Evolutionary conservation across 2,888 invertebrate genomes (phyloP), one percentile per base, ranked within the genome.

Genomic region (Leptogaster cylindrica): DNA sequence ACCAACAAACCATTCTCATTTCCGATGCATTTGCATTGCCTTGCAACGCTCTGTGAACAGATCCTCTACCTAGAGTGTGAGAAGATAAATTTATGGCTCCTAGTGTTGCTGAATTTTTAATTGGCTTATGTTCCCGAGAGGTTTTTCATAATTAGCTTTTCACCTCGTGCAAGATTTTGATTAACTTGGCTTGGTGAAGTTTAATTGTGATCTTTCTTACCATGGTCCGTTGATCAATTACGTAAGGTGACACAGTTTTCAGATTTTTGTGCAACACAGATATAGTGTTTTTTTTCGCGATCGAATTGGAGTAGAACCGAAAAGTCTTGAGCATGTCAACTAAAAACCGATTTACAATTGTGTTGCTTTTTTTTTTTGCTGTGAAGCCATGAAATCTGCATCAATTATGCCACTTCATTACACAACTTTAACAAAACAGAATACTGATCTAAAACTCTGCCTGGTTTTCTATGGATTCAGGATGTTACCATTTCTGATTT

Each of bases 191-290:
- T 28, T 41, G 61, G 28, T 61, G 61, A 44, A 61, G 61, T 44
- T 61, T 61, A 61, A 61, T 61, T 61, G 61, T 61, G 61, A 61
- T 61, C 61, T 61, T 41, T 61, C 31, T 16, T 50, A 39, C 50
- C 36, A 50, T 51, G 65, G 50, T 65, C 50, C 28, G 65, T n/a
- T 65, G 65, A 65, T 65, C 65, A 65, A 25, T 65, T 65, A 65
- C 50, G 65, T 65, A 65, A 65, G 25, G 50, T 65, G 65, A 51
- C 65, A 65, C 50, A 65, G 65, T 65, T 65, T 65, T 51, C 36
- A 44, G 44, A 44, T n/a, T 44, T 61, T 61, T 61, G 44, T 44
- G 44, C 44, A 44, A 61, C 44, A 8, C 27, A 7, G 44, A n/a
- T 20, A 20, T 8, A 44, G 10, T 44, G 44, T 44, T 23, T 46